These are phyloP conservation scores for Sitta europaea DNA, from an alignment of 2,113 vertebrate species.

Conservation along the genomic window DNA sequence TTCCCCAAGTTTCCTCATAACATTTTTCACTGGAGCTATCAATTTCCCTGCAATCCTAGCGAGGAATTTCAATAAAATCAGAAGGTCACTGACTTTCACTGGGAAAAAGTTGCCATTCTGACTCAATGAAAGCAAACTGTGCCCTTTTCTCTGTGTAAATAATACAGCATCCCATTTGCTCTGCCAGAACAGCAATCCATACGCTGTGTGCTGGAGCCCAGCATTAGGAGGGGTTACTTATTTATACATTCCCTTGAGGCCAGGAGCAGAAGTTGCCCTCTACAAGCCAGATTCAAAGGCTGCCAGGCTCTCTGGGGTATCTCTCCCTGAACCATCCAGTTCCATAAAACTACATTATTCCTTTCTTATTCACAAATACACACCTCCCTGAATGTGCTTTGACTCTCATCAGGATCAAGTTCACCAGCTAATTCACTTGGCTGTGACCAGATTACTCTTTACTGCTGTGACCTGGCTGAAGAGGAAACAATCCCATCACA, in stretches of 20 bases:
- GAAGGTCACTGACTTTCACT: constrained; percentile 50
- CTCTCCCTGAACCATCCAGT: background rate
- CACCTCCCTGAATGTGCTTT: background rate
- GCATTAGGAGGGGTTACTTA: background rate
- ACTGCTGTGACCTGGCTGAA: background rate
- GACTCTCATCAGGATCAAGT: background rate
- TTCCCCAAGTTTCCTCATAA: constrained; percentile 29
- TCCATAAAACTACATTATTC: background rate
- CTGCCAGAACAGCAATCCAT: background rate
- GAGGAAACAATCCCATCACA: background rate
- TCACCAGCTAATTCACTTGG: background rate
- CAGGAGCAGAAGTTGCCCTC: background rate
- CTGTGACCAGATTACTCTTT: background rate
- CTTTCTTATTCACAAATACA: background rate
- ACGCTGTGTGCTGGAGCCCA: background rate
- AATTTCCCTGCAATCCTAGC: constrained; percentile 30
- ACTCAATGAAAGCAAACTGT: constrained; percentile 1
- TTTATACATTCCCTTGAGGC: background rate
- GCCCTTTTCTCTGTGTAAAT: constrained; percentile 27
- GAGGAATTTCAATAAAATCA: constrained; percentile 63
- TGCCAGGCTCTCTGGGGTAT: background rate
- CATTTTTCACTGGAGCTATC: constrained; percentile 58
- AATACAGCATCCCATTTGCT: background rate
- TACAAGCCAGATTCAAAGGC: background rate
- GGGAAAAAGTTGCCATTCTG: constrained; percentile 8